A percentile compares a stretch with the other conserved stretches of the same genome.
These are phyloP conservation scores for Agonopterix heracliana DNA, from an alignment of 2,888 invertebrate species.

Conservation along the genomic window DNA sequence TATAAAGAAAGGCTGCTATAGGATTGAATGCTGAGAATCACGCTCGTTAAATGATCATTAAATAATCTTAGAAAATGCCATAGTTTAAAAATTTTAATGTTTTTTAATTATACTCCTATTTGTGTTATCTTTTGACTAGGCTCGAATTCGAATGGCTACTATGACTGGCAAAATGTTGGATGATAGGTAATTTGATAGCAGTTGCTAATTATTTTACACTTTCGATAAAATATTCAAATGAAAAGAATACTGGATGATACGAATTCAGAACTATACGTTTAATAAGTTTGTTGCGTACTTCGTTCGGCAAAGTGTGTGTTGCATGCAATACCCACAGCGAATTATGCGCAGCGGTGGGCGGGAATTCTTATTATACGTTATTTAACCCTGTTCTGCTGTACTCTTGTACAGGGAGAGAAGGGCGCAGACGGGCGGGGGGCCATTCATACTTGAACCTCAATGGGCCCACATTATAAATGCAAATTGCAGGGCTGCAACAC, in stretches of 20 bases:
- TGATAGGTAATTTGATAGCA: no score
- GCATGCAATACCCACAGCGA: no score
- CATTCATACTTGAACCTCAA: slow-evolving; percentile 38
- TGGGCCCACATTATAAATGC: slow-evolving; percentile 36
- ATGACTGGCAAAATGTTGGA: neutral
- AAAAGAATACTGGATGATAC: no score
- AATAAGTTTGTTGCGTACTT: no score
- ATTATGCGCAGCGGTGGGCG: slow-evolving; percentile 17
- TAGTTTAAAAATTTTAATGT: slow-evolving; percentile 15
- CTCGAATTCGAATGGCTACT: slow-evolving; percentile 3
- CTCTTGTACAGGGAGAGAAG: slow-evolving; percentile 10
- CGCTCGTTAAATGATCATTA: slow-evolving; percentile 25
- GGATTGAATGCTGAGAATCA: slow-evolving; percentile 17
- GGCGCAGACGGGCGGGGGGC: slow-evolving; percentile 23
- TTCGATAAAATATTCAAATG: no score
- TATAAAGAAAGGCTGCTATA: slow-evolving; percentile 16
- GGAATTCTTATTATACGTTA: slow-evolving; percentile 1
- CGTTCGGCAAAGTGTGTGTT: no score
- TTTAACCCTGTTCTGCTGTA: neutral
- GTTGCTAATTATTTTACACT: no score
- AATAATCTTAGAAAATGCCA: slow-evolving; percentile 12
- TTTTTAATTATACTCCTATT: slow-evolving; percentile 23
- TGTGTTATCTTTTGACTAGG: slow-evolving; percentile 12
- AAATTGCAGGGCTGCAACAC: slow-evolving; percentile 40
- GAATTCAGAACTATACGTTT: no score